Evolutionary conservation across 2,797 vertebrate species (phyloP).

Genomic region (Melanotaenia pygmaea): DNA sequence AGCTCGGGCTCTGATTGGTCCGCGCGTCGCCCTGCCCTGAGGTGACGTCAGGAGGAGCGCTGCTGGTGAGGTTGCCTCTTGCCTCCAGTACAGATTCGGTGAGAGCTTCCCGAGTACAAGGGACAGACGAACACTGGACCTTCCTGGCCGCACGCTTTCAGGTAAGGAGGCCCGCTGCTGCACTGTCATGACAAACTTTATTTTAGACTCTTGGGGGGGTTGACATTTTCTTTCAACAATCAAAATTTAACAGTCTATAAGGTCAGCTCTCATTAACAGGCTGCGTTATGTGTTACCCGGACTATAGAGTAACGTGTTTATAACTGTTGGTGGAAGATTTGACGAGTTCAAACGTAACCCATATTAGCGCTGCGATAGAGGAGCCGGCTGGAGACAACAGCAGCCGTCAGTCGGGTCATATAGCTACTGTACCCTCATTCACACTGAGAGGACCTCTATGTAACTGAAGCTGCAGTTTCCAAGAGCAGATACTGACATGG

Average conservation of each 20-base stretch:
- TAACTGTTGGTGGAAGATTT: background rate
- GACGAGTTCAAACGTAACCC: background rate
- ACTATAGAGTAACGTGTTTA: background rate
- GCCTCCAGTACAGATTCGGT: slow-evolving; percentile 31
- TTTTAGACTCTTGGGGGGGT: background rate
- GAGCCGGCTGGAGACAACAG: slow-evolving; percentile 14
- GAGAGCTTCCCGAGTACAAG: slow-evolving; percentile 36
- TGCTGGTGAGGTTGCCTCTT: slow-evolving; percentile 37
- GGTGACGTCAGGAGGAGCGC: slow-evolving; percentile 62
- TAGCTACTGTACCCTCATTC: slow-evolving; percentile 4
- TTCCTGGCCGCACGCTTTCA: slow-evolving; percentile 31
- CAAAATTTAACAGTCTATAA: slow-evolving; percentile 1
- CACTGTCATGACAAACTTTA: slow-evolving; percentile 26
- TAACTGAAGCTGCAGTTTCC: slow-evolving; percentile 27
- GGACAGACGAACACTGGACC: slow-evolving; percentile 22
- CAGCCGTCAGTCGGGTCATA: background rate
- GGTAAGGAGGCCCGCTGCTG: slow-evolving; percentile 46
- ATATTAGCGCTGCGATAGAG: background rate
- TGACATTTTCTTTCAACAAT: background rate
- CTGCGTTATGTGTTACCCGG: background rate
- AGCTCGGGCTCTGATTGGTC: slow-evolving; percentile 61
- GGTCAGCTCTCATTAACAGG: slow-evolving; percentile 3
- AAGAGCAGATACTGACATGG: slow-evolving; percentile 29
- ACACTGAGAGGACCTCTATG: slow-evolving; percentile 12
- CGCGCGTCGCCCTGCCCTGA: slow-evolving; percentile 16